Conservation (phyloP, 2,888 invertebrate species). For the Leptinotarsa rubiginosa region DNA sequence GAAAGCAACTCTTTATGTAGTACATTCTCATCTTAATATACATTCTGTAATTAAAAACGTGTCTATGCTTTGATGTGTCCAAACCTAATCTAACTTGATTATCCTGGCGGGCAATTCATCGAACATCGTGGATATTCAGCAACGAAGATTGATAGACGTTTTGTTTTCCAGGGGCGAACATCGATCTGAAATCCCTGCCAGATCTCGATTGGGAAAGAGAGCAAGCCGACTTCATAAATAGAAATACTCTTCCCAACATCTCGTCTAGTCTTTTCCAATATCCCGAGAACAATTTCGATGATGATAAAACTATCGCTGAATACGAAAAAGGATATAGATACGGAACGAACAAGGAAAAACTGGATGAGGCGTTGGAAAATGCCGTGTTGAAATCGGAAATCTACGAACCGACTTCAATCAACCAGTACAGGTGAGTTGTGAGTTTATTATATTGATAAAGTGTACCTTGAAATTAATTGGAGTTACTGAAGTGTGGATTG, state of each 20-base stretch:
- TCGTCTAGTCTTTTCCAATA: conserved; percentile 58
- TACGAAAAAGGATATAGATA: conserved; percentile 65
- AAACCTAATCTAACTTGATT: background rate
- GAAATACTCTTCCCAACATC: conserved; percentile 51
- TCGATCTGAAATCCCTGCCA: conserved; percentile 49
- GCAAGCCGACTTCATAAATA: conserved; percentile 42
- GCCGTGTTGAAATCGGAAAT: conserved; percentile 74
- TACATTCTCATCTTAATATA: background rate
- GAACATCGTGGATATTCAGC: background rate
- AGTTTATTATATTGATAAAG: too few relatives aligned
- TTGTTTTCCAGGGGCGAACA: conserved; percentile 45
- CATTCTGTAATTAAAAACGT: background rate
- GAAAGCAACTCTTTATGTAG: too few relatives aligned
- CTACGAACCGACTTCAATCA: conserved; percentile 71
- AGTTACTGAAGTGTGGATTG: too few relatives aligned
- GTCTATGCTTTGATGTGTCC: background rate
- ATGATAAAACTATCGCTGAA: conserved; percentile 62
- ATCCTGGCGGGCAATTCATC: background rate
- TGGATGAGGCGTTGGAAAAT: conserved; percentile 69
- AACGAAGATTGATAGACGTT: conserved; percentile 11
- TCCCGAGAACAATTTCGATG: conserved; percentile 58
- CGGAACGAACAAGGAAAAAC: conserved; percentile 61
- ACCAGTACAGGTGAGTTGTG: conserved; percentile 60
- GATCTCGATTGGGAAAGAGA: conserved; percentile 56
- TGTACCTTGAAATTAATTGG: too few relatives aligned